A percentile compares a stretch with the other conserved stretches of the same genome.
These are phyloP conservation scores for Parthenolecanium corni DNA, from an alignment of 2,888 invertebrate species.

Conservation along the genomic window DNA sequence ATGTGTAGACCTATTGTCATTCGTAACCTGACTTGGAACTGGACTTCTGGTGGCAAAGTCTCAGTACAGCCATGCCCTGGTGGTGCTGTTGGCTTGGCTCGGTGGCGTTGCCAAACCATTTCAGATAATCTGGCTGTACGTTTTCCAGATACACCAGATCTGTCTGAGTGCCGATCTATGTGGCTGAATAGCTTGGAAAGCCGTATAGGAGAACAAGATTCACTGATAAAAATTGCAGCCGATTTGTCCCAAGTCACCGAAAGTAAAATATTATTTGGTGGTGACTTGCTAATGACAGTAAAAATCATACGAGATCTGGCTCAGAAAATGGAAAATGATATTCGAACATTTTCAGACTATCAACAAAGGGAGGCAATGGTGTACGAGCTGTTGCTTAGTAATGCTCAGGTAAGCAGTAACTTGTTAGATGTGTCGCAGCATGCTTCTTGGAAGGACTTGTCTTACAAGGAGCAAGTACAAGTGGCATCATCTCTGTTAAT, in stretches of 20 bases:
- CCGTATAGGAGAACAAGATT: slow-evolving; percentile 61
- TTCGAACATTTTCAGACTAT: slow-evolving; percentile 66
- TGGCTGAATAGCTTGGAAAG: slow-evolving; percentile 78
- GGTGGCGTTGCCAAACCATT: slow-evolving; percentile 36
- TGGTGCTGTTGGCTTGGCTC: slow-evolving; percentile 73
- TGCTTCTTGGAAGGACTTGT: slow-evolving; percentile 75
- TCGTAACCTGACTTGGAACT: slow-evolving; percentile 75
- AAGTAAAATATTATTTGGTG: slow-evolving; percentile 74
- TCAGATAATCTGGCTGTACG: slow-evolving; percentile 40
- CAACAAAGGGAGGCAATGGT: slow-evolving; percentile 71
- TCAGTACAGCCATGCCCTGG: slow-evolving; percentile 74
- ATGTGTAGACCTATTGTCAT: slow-evolving; percentile 58
- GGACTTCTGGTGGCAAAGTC: slow-evolving; percentile 63
- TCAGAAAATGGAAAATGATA: slow-evolving; percentile 68
- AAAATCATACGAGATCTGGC: slow-evolving; percentile 78
- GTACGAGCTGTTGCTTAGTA: slow-evolving; percentile 68
- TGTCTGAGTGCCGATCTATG: slow-evolving; percentile 76
- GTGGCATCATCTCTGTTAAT: slow-evolving; percentile 73
- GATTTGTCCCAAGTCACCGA: slow-evolving; percentile 74
- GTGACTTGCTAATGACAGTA: slow-evolving; percentile 81
- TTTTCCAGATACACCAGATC: slow-evolving; percentile 66
- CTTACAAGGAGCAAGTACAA: slow-evolving; percentile 70
- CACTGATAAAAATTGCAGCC: slow-evolving; percentile 64
- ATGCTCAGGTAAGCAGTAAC: slow-evolving; percentile 76
- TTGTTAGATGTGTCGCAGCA: slow-evolving; percentile 70